Conservation (phyloP, 30 jellyfish, hydroid and myxozoan species). For the Rhopilema esculentum region DNA sequence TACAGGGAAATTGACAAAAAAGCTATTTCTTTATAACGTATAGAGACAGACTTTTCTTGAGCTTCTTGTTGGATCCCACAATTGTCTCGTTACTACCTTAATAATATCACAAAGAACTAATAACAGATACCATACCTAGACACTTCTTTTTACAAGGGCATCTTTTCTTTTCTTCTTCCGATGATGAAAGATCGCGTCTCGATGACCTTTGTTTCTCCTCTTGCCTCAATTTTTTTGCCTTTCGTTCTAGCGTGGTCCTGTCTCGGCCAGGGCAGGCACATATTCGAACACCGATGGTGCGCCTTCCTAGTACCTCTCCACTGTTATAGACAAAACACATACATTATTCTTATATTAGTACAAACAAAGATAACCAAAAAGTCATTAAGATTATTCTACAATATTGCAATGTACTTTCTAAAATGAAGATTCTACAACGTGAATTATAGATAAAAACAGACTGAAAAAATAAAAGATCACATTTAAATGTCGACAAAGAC, state of each 20-base stretch:
- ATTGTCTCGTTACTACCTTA: too few species aligned
- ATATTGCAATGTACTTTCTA: too few species aligned
- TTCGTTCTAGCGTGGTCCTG: neutral
- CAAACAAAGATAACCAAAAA: too few species aligned
- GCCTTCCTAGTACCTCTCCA: slow-evolving; percentile 52
- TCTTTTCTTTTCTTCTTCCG: neutral
- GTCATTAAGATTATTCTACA: too few species aligned
- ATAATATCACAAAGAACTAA: neutral
- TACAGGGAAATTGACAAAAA: too few species aligned
- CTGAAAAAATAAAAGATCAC: too few species aligned
- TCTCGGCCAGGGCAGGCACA: slow-evolving; percentile 73
- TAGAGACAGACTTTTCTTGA: too few species aligned
- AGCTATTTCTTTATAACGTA: too few species aligned
- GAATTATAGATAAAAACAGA: too few species aligned
- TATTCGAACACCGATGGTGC: slow-evolving; percentile 28
- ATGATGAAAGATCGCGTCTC: neutral
- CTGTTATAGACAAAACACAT: slow-evolving; percentile 7
- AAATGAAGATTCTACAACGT: too few species aligned
- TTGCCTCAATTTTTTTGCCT: neutral
- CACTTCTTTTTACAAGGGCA: neutral
- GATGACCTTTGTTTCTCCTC: neutral
- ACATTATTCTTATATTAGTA: neutral
- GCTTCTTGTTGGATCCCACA: too few species aligned
- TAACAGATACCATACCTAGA: neutral
- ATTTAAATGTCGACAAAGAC: too few species aligned